Evolutionary conservation across 92 coral and sea anemone species (phyloP), one percentile per base, ranked within the genome.

Genomic region (Palythoa heliodiscus): DNA sequence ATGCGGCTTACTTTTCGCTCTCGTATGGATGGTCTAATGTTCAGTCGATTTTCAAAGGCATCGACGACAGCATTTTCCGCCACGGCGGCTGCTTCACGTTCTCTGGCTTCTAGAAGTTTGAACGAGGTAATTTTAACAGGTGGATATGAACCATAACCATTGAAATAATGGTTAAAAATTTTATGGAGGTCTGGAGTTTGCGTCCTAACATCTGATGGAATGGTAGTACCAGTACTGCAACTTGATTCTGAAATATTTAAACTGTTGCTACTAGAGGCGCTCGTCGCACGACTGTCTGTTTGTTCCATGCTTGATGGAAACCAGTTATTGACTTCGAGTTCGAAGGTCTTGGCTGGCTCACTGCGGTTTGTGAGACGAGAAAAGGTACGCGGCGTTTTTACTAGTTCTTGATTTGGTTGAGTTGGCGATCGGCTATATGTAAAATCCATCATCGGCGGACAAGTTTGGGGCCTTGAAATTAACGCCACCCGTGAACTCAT

Each of bases 151-250:
- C 63, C 93, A 39, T 83, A 87, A 7, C 63, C 82, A 50, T 80
- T 71, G 24, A 92, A 77, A 43, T 93, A 93, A 17, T 93, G 95
- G 54, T 90, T 91, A 20, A 93, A 88, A 29, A 93, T 93, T 53
- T 92, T 92, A 87, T 93, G 97, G 39, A 93, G 88, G 53, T 92
- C 97, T 1, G 95, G 97, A 6, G 95, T 89, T 13, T 87, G 90
- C 0, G 95, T 86, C 55, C 97, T 90, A 11, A 86, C 93, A 7
- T 63, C 90, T 3, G 91, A 57, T 2, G 97, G 97, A 52, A 93
- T 58, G 54, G 61, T 86, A 63, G 52, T 83, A 70, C 75, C 89
- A 24, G 88, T 71, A 24, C 70, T 74, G 4, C 47, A 68, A 37
- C 86, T 76, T 13, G 76, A 60, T n/a, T 76, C 79, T 35, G 86